A percentile compares a stretch with the other conserved stretches of the same genome.
Evolutionary conservation across 2,888 invertebrate species (phyloP).

Genomic region (Synanthedon formicaeformis): DNA sequence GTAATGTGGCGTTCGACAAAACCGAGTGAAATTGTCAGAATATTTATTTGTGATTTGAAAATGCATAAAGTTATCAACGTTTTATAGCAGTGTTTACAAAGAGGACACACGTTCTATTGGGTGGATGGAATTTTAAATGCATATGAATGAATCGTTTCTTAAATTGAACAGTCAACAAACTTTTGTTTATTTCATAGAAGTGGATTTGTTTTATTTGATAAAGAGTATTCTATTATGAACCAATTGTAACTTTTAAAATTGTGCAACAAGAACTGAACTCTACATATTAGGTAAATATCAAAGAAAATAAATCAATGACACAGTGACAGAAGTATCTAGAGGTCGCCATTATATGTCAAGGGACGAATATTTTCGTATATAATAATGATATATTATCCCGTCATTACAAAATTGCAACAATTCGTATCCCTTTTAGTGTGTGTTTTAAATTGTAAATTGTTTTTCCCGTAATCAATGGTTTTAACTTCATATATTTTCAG

Average conservation of each 20-base stretch:
- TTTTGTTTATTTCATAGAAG: constrained; percentile 67
- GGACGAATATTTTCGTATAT: constrained; percentile 17
- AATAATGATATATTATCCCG: constrained; percentile 11
- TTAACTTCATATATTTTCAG: too few species aligned
- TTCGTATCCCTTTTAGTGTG: too few species aligned
- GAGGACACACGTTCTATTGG: constrained; percentile 47
- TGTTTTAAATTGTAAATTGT: too few species aligned
- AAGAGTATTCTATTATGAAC: constrained; percentile 60
- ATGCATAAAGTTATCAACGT: constrained; percentile 62
- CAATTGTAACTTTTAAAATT: constrained; percentile 54
- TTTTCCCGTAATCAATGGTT: too few species aligned
- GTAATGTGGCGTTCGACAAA: constrained; percentile 70
- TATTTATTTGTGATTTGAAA: constrained; percentile 59
- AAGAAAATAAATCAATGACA: constrained; percentile 26
- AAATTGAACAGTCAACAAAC: constrained; percentile 71
- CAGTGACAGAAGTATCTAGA: constrained; percentile 22
- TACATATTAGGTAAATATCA: constrained; percentile 61
- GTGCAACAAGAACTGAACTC: constrained; percentile 58
- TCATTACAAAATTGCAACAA: too few species aligned
- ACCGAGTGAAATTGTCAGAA: constrained; percentile 64
- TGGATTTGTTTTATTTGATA: constrained; percentile 53
- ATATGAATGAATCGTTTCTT: constrained; percentile 49
- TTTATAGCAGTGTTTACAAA: constrained; percentile 65
- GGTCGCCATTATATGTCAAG: constrained; percentile 69
- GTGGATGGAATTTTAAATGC: constrained; percentile 58